Base-by-base conservation (phyloP, 2,888 invertebrate genomes). In the Lutraria lutraria region DNA sequence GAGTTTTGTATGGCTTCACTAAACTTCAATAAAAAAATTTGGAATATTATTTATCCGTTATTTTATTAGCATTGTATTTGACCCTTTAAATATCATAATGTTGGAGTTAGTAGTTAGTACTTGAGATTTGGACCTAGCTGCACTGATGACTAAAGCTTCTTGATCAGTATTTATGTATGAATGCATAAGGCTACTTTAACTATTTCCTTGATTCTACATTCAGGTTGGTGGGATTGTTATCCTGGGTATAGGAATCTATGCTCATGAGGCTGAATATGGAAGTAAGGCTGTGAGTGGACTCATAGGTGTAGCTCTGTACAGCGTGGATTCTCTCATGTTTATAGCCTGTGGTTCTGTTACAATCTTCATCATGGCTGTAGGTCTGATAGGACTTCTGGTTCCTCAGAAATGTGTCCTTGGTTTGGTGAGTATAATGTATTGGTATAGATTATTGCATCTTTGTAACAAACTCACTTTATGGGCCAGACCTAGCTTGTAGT, bases 261-360 rank as follows among this genome's bases (percentile, higher is more conserved):
- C 95, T 6, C 93, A 94, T 85, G 94, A 94, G 85, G 93, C 94
- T 15, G 94, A 95, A 81, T 95, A 95, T 91, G 95, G 95, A 12
- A 95, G 94, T 89, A 94, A 92, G 56, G 93, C 94, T 80, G 83
- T 95, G 80, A 94, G 95, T 2, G 92, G 90, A 31, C 92, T 95
- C 52, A 93, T 95, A 53, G 93, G 93, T 34, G 94, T 92, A 2
- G 91, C 92, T 15, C 91, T 95, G 87, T 95, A 95, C 86, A 92
- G 92, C 52, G 94, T 94, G 12, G 95, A 95, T 88, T 95, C 95
- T 13, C 90, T 94, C 56, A 91, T 95, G 88, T 90, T 95, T 92
- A 94, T 95, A 53, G 90, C 91, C n/a, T 92, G 92, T 21, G 95
- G 95, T 0, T 89, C 91, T 15, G 92, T 93, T 29, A 93, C 94